Evolutionary conservation across 2,888 invertebrate genomes (phyloP), one percentile per base, ranked within the genome.

Genomic region (Drosophila borborema): DNA sequence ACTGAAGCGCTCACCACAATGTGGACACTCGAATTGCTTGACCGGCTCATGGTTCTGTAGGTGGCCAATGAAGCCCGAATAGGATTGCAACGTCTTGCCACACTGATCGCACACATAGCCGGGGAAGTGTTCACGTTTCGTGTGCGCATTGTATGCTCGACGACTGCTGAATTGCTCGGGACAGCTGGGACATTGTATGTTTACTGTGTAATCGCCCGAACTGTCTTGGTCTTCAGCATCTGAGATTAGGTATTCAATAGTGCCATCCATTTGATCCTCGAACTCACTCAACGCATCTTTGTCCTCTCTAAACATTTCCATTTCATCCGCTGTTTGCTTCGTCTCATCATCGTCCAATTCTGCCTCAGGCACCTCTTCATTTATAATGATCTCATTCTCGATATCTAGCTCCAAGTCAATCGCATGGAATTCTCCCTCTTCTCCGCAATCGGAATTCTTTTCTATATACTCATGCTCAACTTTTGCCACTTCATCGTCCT

Each of bases 91-190:
- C 0, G 90, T 88, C 60, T 89, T 89, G 10, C 89, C 89, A 60
- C 89, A 89, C 64, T 90, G 90, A 71, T 89, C 89, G 58, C 89
- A 89, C n/a, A 89, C 82, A 41, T 78, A 89, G 7, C 89, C 89
- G 1, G 89, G 80, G 16, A 89, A 89, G 49, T 89, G 89, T 38
- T 87, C 83, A 3, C 90, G 86, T 51, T 83, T 89, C 6, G 81
- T 79, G 23, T 89, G 89, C 0, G 88, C 86, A 60, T 82, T 85
- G 49, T 85, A 89, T 7, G 80, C 69, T 10, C 86, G 85, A 20
- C 86, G 80, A 56, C 73, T 83, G 46, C 54, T 62, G 40, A 89
- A 89, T 34, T 79, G 72, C 31, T 86, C 74, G 4, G 83, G 81
- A 31, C 89, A 89, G 43, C 78, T 89, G 7, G 90, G 75, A 18